Percentiles rank a stretch among this genome's conserved stretches.
Conservation (phyloP, 2,113 vertebrate genomes). For the Jaculus jaculus region DNA sequence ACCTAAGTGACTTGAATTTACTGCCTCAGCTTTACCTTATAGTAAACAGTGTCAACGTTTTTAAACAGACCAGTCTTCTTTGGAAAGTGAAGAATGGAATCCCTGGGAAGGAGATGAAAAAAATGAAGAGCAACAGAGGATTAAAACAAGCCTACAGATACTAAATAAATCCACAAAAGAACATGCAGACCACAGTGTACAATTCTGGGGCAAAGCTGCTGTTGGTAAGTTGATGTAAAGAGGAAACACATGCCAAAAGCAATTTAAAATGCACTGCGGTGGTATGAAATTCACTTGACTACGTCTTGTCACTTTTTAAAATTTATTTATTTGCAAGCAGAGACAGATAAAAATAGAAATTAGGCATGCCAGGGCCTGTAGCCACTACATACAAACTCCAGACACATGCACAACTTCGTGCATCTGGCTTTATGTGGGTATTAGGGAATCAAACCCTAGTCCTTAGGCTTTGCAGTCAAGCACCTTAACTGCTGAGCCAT, state of each 20-base stretch:
- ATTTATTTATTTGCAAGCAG: no score
- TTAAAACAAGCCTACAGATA: constrained; percentile 87
- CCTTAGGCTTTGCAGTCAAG: no score
- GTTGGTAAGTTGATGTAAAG: constrained; percentile 87
- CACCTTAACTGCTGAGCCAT: no score
- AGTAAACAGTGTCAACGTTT: constrained; percentile 47
- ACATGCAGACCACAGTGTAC: constrained; percentile 88
- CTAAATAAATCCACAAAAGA: constrained; percentile 85
- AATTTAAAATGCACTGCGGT: neutral
- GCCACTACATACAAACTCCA: no score
- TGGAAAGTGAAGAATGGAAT: constrained; percentile 92
- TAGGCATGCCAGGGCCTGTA: no score
- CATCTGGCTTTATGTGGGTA: no score
- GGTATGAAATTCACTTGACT: neutral
- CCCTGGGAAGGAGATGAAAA: constrained; percentile 95
- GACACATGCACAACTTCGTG: no score
- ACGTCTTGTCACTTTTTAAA: neutral
- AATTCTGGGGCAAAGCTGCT: constrained; percentile 98
- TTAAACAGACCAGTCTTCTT: constrained; percentile 74
- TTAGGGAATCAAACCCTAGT: no score
- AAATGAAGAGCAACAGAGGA: constrained; percentile 86
- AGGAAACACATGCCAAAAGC: neutral
- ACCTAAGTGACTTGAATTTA: constrained; percentile 10
- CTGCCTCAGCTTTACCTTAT: neutral
- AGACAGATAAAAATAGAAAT: no score